phyloP scores from a whole-genome alignment of 92 coral and sea anemone genomes.

The Metridium senile region DNA sequence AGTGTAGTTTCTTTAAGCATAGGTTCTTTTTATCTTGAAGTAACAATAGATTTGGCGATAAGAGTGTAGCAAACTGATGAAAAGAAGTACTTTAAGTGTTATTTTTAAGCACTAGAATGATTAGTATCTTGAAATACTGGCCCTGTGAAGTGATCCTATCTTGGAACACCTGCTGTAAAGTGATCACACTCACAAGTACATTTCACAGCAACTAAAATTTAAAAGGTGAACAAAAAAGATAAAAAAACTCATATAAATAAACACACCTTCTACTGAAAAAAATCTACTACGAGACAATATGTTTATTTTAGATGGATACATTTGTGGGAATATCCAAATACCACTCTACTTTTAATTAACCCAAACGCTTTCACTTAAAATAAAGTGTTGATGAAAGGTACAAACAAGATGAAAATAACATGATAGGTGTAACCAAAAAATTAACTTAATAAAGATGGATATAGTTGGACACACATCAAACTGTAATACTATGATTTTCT shows the following conservation, averaged over 20 bases:
- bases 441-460: background rate
- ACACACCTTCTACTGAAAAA: background rate
- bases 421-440: slow-evolving; percentile 1
- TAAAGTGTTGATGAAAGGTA: background rate
- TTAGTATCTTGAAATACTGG: background rate
- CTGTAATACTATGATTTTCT: too few relatives aligned
- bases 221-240: background rate
- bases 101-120: background rate
- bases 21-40: slow-evolving; percentile 2
- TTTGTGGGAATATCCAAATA: background rate
- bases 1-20: background rate
- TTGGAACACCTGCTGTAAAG: slow-evolving; percentile 12
- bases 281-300: background rate
- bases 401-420: background rate
- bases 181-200: too few relatives aligned
- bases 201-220: background rate
- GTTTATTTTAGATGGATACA: background rate
- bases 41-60: background rate
- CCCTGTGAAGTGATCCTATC: slow-evolving; percentile 45
- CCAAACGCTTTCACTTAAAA: background rate
- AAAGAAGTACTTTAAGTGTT: background rate
- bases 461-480: background rate
- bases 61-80: background rate
- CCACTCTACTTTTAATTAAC: background rate
- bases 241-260: background rate